Percentiles rank a stretch among this genome's conserved stretches.
Conservation (phyloP, 2,888 invertebrate species). For the Agapostemon virescens region DNA sequence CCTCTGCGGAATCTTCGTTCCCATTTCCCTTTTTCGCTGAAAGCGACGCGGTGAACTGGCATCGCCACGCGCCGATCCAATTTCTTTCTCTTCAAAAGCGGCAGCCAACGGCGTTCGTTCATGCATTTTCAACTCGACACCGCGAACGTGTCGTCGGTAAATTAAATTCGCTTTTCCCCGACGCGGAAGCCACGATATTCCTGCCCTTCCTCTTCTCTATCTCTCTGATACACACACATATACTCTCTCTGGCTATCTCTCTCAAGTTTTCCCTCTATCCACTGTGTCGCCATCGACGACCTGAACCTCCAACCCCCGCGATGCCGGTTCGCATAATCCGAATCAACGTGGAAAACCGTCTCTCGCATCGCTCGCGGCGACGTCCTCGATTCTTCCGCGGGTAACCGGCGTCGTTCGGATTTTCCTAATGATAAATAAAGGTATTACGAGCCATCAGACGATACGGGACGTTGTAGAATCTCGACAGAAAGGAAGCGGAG, state of each 20-base stretch:
- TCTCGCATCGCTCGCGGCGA: not conserved
- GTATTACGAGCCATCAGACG: not conserved
- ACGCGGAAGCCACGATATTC: conserved; percentile 34
- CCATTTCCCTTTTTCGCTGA: not conserved
- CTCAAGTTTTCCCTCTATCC: no score
- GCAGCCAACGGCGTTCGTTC: conserved; percentile 25
- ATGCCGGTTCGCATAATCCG: not conserved
- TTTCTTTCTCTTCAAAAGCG: conserved; percentile 48
- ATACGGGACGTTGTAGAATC: not conserved
- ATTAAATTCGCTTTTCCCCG: conserved; percentile 50
- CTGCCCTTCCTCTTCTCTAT: not conserved
- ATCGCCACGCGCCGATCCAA: conserved; percentile 45
- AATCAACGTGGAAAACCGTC: not conserved
- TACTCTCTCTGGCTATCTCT: no score
- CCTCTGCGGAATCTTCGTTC: not conserved
- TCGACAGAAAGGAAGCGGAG: not conserved
- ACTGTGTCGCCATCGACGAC: not conserved
- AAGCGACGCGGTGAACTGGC: conserved; percentile 12
- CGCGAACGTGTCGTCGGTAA: conserved; percentile 40
- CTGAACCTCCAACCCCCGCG: not conserved
- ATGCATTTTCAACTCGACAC: conserved; percentile 41
- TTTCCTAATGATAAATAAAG: not conserved
- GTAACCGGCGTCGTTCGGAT: not conserved
- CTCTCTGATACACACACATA: no score
- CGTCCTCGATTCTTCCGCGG: not conserved